Conservation (phyloP, 2,113 vertebrate species). For the Pteronura brasiliensis region DNA sequence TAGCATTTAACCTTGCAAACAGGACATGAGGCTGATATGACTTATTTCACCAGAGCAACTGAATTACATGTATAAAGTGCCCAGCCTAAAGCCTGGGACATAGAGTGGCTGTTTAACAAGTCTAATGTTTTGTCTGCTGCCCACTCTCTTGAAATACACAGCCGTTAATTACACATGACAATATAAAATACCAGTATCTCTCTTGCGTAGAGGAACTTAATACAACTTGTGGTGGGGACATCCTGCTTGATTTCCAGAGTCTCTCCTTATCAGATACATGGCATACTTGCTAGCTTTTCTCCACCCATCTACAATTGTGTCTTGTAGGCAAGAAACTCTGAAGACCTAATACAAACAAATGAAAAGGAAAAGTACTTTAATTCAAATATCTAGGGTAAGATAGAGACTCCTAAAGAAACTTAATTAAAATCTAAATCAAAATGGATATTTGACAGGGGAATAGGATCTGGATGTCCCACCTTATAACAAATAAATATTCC, state of each 20-base stretch:
- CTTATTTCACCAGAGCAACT: neutral
- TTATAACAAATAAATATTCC: neutral
- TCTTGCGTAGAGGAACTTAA: slow-evolving; percentile 19
- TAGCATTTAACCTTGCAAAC: neutral
- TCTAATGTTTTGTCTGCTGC: neutral
- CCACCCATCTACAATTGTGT: neutral
- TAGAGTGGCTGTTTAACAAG: neutral
- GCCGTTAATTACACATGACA: neutral
- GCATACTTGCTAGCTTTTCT: neutral
- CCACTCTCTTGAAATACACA: neutral
- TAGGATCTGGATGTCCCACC: neutral
- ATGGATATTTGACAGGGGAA: neutral
- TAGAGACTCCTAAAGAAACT: slow-evolving; percentile 35
- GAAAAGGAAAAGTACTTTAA: slow-evolving; percentile 7
- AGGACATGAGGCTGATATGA: neutral
- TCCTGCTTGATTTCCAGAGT: neutral
- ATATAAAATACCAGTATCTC: neutral
- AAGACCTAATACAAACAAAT: slow-evolving; percentile 56
- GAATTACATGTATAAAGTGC: neutral
- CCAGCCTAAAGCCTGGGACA: neutral
- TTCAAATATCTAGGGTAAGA: slow-evolving; percentile 52
- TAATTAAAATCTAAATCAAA: slow-evolving; percentile 65
- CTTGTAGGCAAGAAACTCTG: slow-evolving; percentile 22
- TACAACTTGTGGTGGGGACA: neutral
- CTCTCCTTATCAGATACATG: neutral